Base-by-base conservation (phyloP, 2,113 vertebrate genomes). In the Passerina amoena region DNA sequence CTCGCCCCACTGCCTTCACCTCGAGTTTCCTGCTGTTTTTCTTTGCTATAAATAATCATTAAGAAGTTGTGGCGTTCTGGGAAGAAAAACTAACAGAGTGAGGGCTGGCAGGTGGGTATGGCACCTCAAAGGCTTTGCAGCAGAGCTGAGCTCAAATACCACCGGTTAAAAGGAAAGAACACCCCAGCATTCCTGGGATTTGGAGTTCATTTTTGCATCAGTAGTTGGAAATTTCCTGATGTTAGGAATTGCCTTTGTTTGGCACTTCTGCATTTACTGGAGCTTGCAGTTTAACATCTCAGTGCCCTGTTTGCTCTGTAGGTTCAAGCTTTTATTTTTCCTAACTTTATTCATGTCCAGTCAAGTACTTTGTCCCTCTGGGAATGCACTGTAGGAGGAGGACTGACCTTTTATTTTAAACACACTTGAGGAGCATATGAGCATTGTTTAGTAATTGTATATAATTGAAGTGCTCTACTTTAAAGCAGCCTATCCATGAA, bases 11-110 rank as follows among this genome's bases (percentile, higher is more conserved):
- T 48, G 37, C 54, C 54, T 40, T 12, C 44, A 1, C 15, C 68
- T n/a, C 0, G 1, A 18, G 24, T 42, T 60, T 8, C 11, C 18
- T 33, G 23, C 4, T 15, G 1, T 0, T 48, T 48, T 11, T 3
- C 3, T 31, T 11, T 68, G 27, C 54, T 6, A 0, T 22, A 3
- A 4, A 14, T n/a, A 16, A 35, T 65, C 8, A 2, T 54, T 80
- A 17, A 35, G 23, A 17, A 18, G 1, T 25, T 15, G 12, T 56
- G 72, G 45, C 5, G 11, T 44, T 79, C 38, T 16, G 16, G 44
- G 37, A 10, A 9, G 7, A 23, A 40, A 1, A 51, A 7, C 7
- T 3, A 27, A 11, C 6, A 23, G 35, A 66, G 12, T 1, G 35
- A 66, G 72, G 79, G 68, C 72, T 89, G 64, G 38, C 56, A 59